These are phyloP conservation scores for Esperia sulphurella DNA, from an alignment of 2,888 invertebrate species.

Conservation along the genomic window DNA sequence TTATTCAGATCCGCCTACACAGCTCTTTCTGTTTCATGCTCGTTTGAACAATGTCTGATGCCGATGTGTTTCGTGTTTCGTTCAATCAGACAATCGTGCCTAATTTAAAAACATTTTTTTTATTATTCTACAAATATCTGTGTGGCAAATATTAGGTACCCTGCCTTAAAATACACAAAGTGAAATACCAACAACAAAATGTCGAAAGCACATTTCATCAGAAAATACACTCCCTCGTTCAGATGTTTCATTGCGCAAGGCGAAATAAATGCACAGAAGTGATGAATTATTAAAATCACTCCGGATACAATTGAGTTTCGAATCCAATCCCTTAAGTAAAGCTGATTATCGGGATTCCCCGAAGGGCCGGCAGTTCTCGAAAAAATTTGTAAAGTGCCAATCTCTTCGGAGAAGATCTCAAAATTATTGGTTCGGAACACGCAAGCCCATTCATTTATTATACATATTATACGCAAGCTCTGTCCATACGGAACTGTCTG, in stretches of 20 bases:
- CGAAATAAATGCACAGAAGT: slow-evolving; percentile 47
- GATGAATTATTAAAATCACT: slow-evolving; percentile 77
- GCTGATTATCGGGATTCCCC: slow-evolving; percentile 70
- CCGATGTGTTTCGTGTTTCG: too few species aligned
- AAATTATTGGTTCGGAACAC: slow-evolving; percentile 59
- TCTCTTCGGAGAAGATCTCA: slow-evolving; percentile 48
- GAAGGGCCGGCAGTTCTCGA: slow-evolving; percentile 50
- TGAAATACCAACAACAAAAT: neutral
- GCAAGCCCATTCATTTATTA: slow-evolving; percentile 60
- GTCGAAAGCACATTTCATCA: neutral
- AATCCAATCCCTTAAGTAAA: slow-evolving; percentile 77
- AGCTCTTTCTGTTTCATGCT: too few species aligned
- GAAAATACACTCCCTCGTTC: slow-evolving; percentile 35
- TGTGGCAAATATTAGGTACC: too few species aligned
- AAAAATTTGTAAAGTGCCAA: slow-evolving; percentile 70
- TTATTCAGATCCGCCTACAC: too few species aligned
- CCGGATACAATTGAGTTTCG: slow-evolving; percentile 68
- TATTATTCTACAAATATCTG: neutral
- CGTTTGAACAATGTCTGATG: too few species aligned
- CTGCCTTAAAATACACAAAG: too few species aligned
- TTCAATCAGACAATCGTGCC: too few species aligned
- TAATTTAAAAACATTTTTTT: too few species aligned
- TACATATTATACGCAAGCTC: slow-evolving; percentile 33
- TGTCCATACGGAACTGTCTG: too few species aligned
- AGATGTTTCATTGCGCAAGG: slow-evolving; percentile 42